Percentiles rank a stretch among this genome's conserved stretches.
These are phyloP conservation scores for Sitophilus oryzae DNA, from an alignment of 1,140 invertebrate genomes.

Conservation along the genomic window DNA sequence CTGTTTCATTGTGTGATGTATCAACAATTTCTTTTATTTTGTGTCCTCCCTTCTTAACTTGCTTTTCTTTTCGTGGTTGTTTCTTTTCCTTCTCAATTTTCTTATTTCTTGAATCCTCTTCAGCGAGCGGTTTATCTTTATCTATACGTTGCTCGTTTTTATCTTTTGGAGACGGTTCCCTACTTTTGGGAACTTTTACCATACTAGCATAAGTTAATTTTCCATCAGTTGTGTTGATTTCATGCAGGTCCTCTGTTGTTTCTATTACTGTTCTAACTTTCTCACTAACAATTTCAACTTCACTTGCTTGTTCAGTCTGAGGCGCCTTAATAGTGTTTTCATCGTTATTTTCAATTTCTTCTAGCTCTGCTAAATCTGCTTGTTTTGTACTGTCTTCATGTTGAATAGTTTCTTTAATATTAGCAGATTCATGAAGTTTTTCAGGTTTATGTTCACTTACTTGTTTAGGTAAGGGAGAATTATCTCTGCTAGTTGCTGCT, in stretches of 20 bases:
- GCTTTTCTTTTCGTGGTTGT: slow-evolving; percentile 3
- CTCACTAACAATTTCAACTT: not conserved
- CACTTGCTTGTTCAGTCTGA: not conserved
- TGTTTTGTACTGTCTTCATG: not conserved
- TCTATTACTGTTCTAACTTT: slow-evolving; percentile 18
- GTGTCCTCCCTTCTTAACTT: not conserved
- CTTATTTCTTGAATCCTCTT: not conserved
- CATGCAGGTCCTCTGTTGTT: not conserved
- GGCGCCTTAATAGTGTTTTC: not conserved
- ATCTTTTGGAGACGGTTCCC: slow-evolving; percentile 25
- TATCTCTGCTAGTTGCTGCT: slow-evolving; percentile 19
- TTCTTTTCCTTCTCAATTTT: slow-evolving; percentile 4
- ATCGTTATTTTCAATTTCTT: not conserved
- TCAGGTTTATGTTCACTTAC: not conserved
- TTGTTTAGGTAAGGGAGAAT: slow-evolving; percentile 12
- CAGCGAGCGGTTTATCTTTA: too few relatives aligned
- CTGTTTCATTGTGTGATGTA: slow-evolving; percentile 10
- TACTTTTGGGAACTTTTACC: slow-evolving; percentile 23
- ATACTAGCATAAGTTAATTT: slow-evolving; percentile 27
- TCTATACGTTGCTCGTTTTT: not conserved
- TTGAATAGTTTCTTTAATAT: not conserved
- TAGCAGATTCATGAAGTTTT: not conserved
- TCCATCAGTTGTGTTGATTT: slow-evolving; percentile 1
- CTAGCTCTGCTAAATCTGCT: not conserved
- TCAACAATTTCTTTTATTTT: too few relatives aligned